These are phyloP conservation scores for Pandemis corylana DNA, from an alignment of 2,888 invertebrate species.

Conservation along the genomic window DNA sequence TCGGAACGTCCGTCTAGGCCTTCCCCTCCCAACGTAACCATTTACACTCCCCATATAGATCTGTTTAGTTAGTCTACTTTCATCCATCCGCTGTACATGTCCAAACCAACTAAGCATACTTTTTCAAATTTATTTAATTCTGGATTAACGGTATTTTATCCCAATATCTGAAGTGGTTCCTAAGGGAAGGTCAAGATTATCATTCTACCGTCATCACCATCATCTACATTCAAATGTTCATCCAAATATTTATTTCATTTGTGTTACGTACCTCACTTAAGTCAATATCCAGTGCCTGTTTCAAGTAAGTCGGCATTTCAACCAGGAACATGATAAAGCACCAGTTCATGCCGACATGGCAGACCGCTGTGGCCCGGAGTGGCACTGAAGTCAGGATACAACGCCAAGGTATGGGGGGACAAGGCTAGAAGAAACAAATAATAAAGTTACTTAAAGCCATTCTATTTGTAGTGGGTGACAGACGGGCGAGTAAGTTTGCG, in stretches of 20 bases:
- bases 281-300: conserved; percentile 77
- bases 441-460: neutral
- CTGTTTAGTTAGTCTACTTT: no score
- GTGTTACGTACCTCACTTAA: conserved; percentile 54
- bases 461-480: no score
- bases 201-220: neutral
- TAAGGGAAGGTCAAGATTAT: no score
- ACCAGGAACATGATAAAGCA: conserved; percentile 86
- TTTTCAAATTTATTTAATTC: no score
- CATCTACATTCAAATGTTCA: neutral
- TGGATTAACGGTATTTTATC: no score
- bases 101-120: no score
- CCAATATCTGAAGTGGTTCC: no score
- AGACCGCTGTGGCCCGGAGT: conserved; percentile 76
- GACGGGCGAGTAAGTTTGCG: no score
- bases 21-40: no score
- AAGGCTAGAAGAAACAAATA: conserved; percentile 20
- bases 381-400: conserved; percentile 83
- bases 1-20: no score
- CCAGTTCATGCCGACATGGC: conserved; percentile 87
- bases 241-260: neutral
- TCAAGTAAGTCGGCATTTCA: conserved; percentile 86
- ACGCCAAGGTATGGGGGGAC: conserved; percentile 79
- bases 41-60: no score
- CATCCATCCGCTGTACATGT: no score